Evolutionary conservation across 2,888 invertebrate species (phyloP), one percentile per base, ranked within the genome.

Genomic region (Drosophila hamatofila): DNA sequence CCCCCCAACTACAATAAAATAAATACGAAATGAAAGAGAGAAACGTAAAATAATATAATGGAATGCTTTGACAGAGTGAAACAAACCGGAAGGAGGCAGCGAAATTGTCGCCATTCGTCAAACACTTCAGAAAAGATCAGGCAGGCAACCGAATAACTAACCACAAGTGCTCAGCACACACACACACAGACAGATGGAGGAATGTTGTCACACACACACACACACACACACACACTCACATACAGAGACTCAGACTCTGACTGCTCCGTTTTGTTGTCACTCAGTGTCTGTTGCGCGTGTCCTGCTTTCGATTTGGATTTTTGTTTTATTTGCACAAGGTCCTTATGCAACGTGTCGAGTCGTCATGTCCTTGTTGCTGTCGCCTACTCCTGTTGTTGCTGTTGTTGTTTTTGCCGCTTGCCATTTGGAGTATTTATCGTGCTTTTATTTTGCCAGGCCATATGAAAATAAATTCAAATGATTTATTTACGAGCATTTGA

Each of bases 401-500:
- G 25, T 46, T 60, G 52, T 37, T 48, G 27, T 27, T 18, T 48
- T 41, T 63, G 61, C 58, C 58, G 57, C 42, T 52, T 55, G 52
- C 62, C 71, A 65, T 69, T 80, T 78, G 48, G 52, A 70, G 87
- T 88, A 77, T 88, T 90, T 90, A 87, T 79, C 72, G 84, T 81
- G 89, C 90, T 88, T 90, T 90, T 88, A 86, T 90, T 87, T 83
- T 83, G 89, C 70, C 74, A 81, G 76, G 64, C 54, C 78, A 80
- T 64, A 72, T 80, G 84, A 86, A 88, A 90, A 87, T 86, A 88
- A 83, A 91, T 91, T 91, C 81, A 87, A 90, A 91, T 91, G 91
- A 91, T 90, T 91, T 91, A 91, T 91, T 91, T 89, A 91, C 89
- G 85, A 91, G 86, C 80, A 75, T 89, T 90, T 91, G 91, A 91